These are phyloP conservation scores for Neodiprion virginianus DNA, from an alignment of 1,140 invertebrate species.

Conservation along the genomic window DNA sequence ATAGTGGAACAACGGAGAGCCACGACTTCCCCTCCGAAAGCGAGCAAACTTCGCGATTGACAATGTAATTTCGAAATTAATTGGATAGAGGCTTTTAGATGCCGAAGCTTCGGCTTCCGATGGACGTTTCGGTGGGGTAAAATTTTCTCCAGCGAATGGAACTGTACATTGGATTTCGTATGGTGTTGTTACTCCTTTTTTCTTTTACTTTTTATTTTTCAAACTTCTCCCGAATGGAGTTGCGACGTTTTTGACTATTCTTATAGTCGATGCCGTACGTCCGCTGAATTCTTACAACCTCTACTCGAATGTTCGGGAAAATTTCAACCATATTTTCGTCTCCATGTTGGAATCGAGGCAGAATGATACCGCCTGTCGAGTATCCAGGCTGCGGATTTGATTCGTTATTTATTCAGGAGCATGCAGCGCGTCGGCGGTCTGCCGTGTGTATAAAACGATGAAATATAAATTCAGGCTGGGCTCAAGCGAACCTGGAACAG, in stretches of 20 bases:
- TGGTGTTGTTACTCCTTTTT: too few species aligned
- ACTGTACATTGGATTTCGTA: too few species aligned
- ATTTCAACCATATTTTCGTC: too few species aligned
- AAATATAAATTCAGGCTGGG: conserved; percentile 1
- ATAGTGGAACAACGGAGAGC: not conserved
- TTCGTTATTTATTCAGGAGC: conserved; percentile 2
- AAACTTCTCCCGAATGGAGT: too few species aligned
- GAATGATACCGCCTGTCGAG: too few species aligned
- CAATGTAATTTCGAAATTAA: conserved; percentile 37
- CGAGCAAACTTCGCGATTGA: conserved; percentile 28
- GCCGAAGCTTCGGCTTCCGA: not conserved
- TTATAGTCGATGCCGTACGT: too few species aligned
- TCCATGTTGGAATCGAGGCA: too few species aligned
- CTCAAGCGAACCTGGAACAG: not conserved
- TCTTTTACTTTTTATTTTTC: too few species aligned
- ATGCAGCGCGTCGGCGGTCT: not conserved
- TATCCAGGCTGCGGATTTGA: not conserved
- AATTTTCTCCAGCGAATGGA: too few species aligned
- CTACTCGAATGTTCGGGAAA: too few species aligned
- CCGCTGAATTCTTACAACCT: too few species aligned
- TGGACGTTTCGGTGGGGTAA: not conserved
- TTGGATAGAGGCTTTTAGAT: conserved; percentile 21
- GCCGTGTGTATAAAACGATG: not conserved
- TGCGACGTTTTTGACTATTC: too few species aligned
- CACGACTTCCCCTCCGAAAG: conserved; percentile 11